Evolutionary conservation across 2,888 invertebrate species (phyloP).

Genomic region (Poecilobothrus nobilitatus): DNA sequence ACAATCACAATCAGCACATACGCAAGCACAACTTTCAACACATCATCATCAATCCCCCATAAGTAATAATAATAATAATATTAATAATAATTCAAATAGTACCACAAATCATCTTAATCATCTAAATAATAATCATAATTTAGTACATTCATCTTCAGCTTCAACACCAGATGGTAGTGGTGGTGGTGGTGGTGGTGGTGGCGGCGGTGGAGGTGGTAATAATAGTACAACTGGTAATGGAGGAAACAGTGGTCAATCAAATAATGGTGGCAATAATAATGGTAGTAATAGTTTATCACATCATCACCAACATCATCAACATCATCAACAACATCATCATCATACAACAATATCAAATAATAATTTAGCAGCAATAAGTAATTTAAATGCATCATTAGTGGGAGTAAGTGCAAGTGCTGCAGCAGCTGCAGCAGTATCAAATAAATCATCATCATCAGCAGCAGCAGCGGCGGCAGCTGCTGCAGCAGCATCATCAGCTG

Average conservation of each 20-base stretch:
- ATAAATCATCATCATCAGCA: not conserved
- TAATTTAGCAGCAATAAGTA: conserved; percentile 27
- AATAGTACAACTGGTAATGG: not conserved
- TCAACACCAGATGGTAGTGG: not conserved
- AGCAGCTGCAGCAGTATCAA: not conserved
- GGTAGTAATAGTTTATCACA: conserved; percentile 21
- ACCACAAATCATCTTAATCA: not conserved
- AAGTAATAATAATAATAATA: not conserved
- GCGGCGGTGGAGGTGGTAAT: no score
- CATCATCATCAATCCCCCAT: conserved; percentile 26
- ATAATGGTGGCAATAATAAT: conserved; percentile 25
- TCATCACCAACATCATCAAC: conserved; percentile 15
- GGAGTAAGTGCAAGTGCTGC: conserved; percentile 26
- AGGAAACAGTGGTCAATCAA: not conserved
- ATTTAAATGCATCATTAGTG: conserved; percentile 29
- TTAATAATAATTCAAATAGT: not conserved
- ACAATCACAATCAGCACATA: conserved; percentile 24
- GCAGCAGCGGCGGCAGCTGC: conserved; percentile 24
- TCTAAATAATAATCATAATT: not conserved
- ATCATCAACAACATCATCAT: conserved; percentile 21
- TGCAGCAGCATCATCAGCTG: conserved; percentile 18
- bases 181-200: not conserved
- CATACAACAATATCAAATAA: conserved; percentile 23
- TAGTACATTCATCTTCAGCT: not conserved
- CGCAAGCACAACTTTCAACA: conserved; percentile 26